These are phyloP conservation scores for Vireo altiloquus DNA, from an alignment of 2,113 vertebrate genomes.

Conservation along the genomic window DNA sequence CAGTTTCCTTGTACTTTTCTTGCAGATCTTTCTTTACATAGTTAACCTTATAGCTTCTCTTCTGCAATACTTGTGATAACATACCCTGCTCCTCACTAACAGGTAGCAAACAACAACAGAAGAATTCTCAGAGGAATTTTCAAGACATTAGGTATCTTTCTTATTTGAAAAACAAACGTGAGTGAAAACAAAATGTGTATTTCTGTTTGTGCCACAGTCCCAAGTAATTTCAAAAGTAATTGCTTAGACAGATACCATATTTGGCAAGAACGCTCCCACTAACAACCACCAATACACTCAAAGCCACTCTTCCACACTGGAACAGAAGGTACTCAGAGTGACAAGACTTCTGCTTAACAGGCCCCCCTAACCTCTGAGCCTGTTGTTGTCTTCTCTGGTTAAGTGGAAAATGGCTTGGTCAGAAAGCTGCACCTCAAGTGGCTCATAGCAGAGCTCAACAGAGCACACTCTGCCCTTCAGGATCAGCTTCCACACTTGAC, in stretches of 20 bases:
- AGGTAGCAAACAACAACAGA: neutral
- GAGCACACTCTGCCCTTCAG: neutral
- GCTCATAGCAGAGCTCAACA: neutral
- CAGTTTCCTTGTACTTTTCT: neutral
- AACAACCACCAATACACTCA: neutral
- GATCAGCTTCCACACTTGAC: neutral
- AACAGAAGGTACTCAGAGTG: neutral
- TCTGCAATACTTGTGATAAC: neutral
- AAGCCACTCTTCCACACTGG: neutral
- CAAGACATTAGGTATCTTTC: neutral
- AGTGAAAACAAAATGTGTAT: neutral
- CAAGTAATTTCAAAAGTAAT: neutral
- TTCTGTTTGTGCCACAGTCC: neutral
- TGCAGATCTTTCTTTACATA: neutral
- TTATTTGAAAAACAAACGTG: neutral
- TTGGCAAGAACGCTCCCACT: neutral
- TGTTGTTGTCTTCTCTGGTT: neutral
- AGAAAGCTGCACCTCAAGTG: neutral
- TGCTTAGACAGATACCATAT: neutral
- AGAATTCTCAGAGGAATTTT: neutral
- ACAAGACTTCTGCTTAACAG: neutral
- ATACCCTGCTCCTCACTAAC: rapidly evolving
- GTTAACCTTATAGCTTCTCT: neutral
- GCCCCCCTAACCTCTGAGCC: neutral
- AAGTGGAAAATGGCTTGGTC: neutral